A percentile compares a stretch with the other conserved stretches of the same genome.
Conservation (phyloP, 2,888 invertebrate genomes). For the Athalia rosae region DNA sequence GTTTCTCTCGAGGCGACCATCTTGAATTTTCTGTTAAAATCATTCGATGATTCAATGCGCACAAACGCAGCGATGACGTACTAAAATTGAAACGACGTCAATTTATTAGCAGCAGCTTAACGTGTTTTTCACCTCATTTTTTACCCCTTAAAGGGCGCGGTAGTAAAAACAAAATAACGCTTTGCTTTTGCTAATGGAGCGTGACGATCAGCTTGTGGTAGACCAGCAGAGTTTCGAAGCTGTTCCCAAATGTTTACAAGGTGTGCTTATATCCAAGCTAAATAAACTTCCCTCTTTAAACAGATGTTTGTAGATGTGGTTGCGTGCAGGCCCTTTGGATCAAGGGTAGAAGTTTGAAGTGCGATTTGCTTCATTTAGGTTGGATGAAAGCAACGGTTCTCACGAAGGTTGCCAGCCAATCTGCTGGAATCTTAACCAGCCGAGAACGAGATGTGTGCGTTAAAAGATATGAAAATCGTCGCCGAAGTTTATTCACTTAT, state of each 20-base stretch:
- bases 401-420: background rate
- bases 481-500: background rate
- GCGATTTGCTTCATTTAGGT: background rate
- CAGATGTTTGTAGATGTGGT: background rate
- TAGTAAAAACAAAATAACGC: background rate
- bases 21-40: too few species aligned
- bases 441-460: too few species aligned
- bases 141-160: background rate
- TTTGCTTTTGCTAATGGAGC: background rate
- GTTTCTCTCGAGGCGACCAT: too few species aligned
- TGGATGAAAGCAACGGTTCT: background rate
- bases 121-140: too few species aligned
- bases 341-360: too few species aligned
- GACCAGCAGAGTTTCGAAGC: background rate
- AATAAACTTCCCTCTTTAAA: background rate
- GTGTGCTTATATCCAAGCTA: background rate
- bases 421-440: background rate
- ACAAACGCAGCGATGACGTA: too few species aligned
- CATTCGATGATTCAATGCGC: too few species aligned
- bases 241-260: background rate
- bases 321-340: background rate
- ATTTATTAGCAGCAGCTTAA: too few species aligned
- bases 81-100: too few species aligned
- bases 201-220: background rate
- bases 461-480: too few species aligned